Evolutionary conservation across 35 echinoderm and acorn worm genomes (phyloP), one percentile per base, ranked within the genome.

Genomic region (Apostichopus californicus): DNA sequence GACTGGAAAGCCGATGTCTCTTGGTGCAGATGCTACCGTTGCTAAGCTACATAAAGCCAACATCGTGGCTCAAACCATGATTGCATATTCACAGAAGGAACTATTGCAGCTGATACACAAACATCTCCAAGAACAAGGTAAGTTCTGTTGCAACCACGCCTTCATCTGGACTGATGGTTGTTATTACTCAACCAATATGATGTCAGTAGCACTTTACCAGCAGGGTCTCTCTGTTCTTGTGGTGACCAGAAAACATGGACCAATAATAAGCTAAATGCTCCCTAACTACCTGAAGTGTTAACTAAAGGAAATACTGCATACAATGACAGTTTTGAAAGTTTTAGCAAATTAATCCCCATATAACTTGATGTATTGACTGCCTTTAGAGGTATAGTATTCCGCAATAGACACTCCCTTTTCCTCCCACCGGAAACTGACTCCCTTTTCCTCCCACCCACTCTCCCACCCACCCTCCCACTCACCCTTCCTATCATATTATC

Each of bases 31-130:
- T 91, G 95, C 95, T 46, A 96, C 97, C 12, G 78, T 99, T 0
- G 94, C 97, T 24, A 96, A 92, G 77, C 81, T 99, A 13, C 97
- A 99, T 65, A 99, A 96, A 68, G 93, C 93, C 9, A 99, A 96
- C 88, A 99, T 99, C 64, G 97, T 99, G 9, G 95, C 95, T 3
- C 97, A 99, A 65, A 99, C 97, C 15, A 99, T 79, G 83, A 99
- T 99, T 11, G 78, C 92, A 5, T 99, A 99, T 59, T 90, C 92
- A 13, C 87, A 92, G 22, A 96, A 99, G 80, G 97, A 99, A 90
- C 77, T 99, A 10, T 92, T 96, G 9, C 97, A 96, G 79, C 88
- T 99, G 5, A 99, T 99, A 55, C 92, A 96, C 57, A 89, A 82
- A 24, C 95, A 99, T 86, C 95, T 99, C 17, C 89, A 80, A 57